These are phyloP conservation scores for Morone saxatilis DNA, from an alignment of 2,113 vertebrate genomes.

Conservation along the genomic window DNA sequence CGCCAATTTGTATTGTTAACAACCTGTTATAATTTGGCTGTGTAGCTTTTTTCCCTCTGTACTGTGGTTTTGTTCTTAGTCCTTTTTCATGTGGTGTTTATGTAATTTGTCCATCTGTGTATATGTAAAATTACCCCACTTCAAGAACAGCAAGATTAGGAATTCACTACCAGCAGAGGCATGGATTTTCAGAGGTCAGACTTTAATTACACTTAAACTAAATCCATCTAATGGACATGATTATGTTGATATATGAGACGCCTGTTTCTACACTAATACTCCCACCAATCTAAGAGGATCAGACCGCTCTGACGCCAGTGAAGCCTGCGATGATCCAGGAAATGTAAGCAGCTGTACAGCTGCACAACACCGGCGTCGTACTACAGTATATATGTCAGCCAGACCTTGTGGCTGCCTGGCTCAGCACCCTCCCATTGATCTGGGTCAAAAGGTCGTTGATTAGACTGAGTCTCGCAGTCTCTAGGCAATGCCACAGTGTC, in stretches of 20 bases:
- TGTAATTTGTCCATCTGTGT: constrained; percentile 7
- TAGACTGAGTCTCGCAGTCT: constrained; percentile 64
- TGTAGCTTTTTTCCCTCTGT: background rate
- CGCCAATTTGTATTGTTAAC: background rate
- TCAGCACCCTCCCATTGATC: constrained; percentile 75
- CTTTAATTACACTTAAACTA: constrained; percentile 58
- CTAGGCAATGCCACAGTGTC: constrained; percentile 77
- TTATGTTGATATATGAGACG: constrained; percentile 45
- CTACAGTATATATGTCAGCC: constrained; percentile 41
- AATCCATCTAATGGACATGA: constrained; percentile 57
- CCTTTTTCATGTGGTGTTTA: constrained; percentile 10
- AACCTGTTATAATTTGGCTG: background rate
- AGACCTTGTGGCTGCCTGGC: constrained; percentile 55
- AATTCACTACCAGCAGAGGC: background rate
- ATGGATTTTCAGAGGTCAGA: constrained; percentile 4
- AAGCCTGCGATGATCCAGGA: constrained; percentile 44
- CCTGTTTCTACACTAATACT: constrained; percentile 44
- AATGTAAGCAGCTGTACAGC: constrained; percentile 47
- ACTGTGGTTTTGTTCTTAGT: constrained; percentile 1
- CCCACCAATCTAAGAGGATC: constrained; percentile 59
- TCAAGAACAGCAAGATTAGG: constrained; percentile 12
- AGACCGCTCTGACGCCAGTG: constrained; percentile 31
- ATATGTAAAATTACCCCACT: constrained; percentile 11
- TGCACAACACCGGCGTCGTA: constrained; percentile 11
- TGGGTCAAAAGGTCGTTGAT: constrained; percentile 84